Evolutionary conservation across 2,113 vertebrate genomes (phyloP), one percentile per base, ranked within the genome.

Genomic region (Phaethon lepturus): DNA sequence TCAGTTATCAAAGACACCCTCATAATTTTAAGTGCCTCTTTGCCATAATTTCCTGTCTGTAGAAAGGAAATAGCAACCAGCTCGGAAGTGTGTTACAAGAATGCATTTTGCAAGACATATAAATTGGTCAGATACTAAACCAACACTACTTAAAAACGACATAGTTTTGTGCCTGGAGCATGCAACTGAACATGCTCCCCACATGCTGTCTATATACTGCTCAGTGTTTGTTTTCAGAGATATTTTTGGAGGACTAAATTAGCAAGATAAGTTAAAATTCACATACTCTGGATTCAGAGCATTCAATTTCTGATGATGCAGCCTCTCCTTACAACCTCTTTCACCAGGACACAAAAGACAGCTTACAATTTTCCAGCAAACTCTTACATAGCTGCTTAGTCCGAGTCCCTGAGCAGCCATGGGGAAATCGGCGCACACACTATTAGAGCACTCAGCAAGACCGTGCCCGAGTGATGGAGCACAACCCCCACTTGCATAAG

Each of bases 121-220:
- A 29, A 67, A 64, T 4, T 28, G 76, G 52, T 50, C 53, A 90
- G 81, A 49, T 15, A 40, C 42, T 45, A 78, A 93, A 49, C 38
- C 59, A 88, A 13, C 31, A 1, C 5, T 9, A 40, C 75, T 81
- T 29, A 31, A 91, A 73, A 28, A 1, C 63, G 77, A 0, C 40
- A 20, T 2, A 75, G 59, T 3, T 56, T 47, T 38, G 49, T 72
- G 58, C 92, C 74, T 47, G 62, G 0, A 75, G 53, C 44, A 44
- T 1, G 33, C 56, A 82, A 62, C 28, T 5, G 3, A 73, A 26
- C 56, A n/a, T 2, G 13, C 72, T 42, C 62, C 63, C 72, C 75
- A 62, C 23, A 3, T 4, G 84, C 60, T 33, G 50, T 0, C 0
- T 4, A 9, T 1, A 2, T 7, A 19, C 63, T 13, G 52, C 75